Evolutionary conservation across 2,113 vertebrate genomes (phyloP), one percentile per base, ranked within the genome.

Genomic region (Lichenostomus cassidix): DNA sequence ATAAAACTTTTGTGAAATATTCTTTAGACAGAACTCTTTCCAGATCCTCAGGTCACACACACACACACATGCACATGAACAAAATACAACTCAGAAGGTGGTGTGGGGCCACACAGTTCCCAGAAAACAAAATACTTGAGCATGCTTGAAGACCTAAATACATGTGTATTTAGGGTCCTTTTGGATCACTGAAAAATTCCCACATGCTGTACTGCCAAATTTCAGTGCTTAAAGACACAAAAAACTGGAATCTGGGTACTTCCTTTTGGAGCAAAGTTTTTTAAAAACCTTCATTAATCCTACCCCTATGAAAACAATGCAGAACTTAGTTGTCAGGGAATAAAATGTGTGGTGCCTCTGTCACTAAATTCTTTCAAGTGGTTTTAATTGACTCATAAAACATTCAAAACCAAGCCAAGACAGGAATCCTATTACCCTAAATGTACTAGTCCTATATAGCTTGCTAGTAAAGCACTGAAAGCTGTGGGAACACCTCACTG

Each of bases 331-430:
- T 96, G 81, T 71, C 78, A 82, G 63, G 53, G 70, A 70, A 90
- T 73, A 94, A 87, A 89, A 88, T 91, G 65, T 93, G 77, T 88
- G 82, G 78, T 94, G 83, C 75, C 87, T 93, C 41, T 92, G 80
- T 69, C 84, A 87, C 69, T 76, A 71, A 92, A 83, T 84, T 92
- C 78, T 96, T 94, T 95, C 86, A 95, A 94, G 83, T 95, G 31
- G 59, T 92, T 96, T 96, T 95, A 94, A 89, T 79, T 91, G 93
- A 62, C 87, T 94, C 92, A 79, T 96, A 96, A 96, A 96, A 90
- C 79, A 80, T 87, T 65, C 55, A 91, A 80, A 84, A 80, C 27
- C 1, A 2, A 83, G 70, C 65, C 65, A 76, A 86, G 68, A 60
- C 47, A 89, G 87, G 69, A 87, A 86, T 93, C n/a, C 31, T 78